Evolutionary conservation across 2,797 vertebrate species (phyloP), one percentile per base, ranked within the genome.

Genomic region (Aplochiton taeniatus): DNA sequence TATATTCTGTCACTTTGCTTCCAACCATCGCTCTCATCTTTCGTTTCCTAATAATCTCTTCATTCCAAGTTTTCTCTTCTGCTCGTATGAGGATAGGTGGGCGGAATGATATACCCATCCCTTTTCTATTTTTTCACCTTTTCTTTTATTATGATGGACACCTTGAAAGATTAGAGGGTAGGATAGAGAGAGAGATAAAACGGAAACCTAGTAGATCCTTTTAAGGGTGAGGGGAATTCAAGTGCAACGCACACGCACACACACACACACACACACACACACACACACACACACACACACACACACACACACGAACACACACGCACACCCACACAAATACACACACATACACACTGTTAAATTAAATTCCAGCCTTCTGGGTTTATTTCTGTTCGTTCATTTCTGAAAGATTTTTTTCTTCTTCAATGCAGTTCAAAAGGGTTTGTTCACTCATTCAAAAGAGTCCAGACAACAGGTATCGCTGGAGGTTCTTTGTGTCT

Each of bases 201-300:
- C 70, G 66, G 60, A 43, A 31, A 75, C 46, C 44, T 17, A 45
- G 50, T 42, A 17, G 65, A 42, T 54, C 54, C 65, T 49, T 12
- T 12, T 9, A 16, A 42, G 52, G 6, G 6, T 31, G 31, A 31
- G 74, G 85, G 79, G 72, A 77, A 78, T 79, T 77, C 70, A 71
- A 71, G 54, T 31, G 73, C 42, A 73, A 77, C 85, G 63, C 12
- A 9, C n/a, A 12, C 52, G 11, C 17, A 42, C 11, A 46, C 14
- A 61, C 19, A 49, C 14, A 52, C 19, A 19, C 50, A 46, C 8
- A 20, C 49, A 19, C 17, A 44, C 41, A 53, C 41, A 45, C 31
- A 44, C 50, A 45, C 61, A 53, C 49, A 13, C 60, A 42, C 47
- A 10, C 44, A 45, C 42, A 46, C 42, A 45, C 58, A 45, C 58